phyloP scores from a whole-genome alignment of 92 coral and sea anemone genomes.

The Zoanthus gigantus region DNA sequence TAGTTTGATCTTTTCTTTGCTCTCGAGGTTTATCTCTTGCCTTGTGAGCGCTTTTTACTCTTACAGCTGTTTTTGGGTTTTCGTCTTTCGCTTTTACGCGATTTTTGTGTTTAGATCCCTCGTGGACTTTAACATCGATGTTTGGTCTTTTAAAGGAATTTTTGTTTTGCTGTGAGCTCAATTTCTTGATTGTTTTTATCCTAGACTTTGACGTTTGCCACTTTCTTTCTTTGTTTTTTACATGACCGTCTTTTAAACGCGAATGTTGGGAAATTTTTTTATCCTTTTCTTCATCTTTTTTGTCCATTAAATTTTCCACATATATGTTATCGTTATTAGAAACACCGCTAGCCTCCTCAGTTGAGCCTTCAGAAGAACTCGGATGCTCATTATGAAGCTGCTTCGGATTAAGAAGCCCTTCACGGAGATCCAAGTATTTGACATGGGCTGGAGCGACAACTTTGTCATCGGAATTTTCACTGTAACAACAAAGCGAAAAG shows the following conservation, averaged over 20 bases:
- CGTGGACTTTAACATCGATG: conserved; percentile 7
- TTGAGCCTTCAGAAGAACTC: conserved; percentile 36
- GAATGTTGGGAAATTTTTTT: not conserved
- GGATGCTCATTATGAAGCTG: conserved; percentile 35
- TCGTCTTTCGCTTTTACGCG: not conserved
- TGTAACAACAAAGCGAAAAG: not conserved
- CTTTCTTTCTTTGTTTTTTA: not conserved
- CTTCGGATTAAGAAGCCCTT: conserved; percentile 30
- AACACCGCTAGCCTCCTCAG: conserved; percentile 40
- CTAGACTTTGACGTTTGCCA: not conserved
- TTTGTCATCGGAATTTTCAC: not conserved
- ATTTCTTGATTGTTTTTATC: not conserved
- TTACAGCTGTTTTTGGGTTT: not conserved
- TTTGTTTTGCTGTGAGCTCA: not conserved
- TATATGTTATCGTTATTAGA: not conserved
- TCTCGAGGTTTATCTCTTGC: not conserved
- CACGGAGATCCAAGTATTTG: conserved; percentile 36
- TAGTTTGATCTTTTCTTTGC: not conserved
- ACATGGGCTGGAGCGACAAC: conserved; percentile 19
- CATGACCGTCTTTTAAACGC: not conserved
- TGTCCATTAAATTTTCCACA: not conserved
- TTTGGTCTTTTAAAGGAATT: not conserved
- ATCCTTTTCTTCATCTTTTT: not conserved
- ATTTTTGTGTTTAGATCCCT: not conserved
- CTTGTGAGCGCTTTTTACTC: not conserved